Base-by-base conservation (phyloP, 2,888 invertebrate genomes). In the Philhelius pedissequus region DNA sequence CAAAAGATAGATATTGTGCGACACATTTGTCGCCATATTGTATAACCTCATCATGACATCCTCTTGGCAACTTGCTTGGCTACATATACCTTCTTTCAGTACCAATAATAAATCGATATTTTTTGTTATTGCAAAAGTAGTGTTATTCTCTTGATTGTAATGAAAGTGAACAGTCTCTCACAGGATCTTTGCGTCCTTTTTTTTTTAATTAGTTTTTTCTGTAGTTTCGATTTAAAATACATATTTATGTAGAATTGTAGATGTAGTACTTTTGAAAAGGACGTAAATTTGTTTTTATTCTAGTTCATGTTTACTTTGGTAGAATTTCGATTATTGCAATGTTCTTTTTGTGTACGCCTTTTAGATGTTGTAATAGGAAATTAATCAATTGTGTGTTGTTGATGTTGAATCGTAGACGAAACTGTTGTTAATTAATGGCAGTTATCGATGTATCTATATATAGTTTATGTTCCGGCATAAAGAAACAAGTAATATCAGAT, bases 1-100 rank as follows among this genome's bases (percentile, higher is more conserved):
- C 56, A 22, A 40, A 22, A 40, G 74, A 62, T 66, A 64, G 48
- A n/a, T n/a, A n/a, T n/a, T 32, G 81, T 43, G 48, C 15, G 38
- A 32, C 64, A 70, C 22, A 76, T 81, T 71, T 81, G 56, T 70
- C 81, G 58, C 58, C 64, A 60, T 76, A 71, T 32, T 50, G 50
- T 64, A 45, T 58, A n/a, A 40, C 25, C 38, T 40, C 8, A 6
- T n/a, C 40, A 38, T 40, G 62, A 77, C 81, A 77, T 62, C 71
- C 48, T 60, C 62, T 82, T 82, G 82, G 82, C 82, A 82, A 45
- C 45, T 73, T 62, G 54, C 56, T 82, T 82, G 71, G 71, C 70
- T 82, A 68, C 25, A 48, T n/a, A 13, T 18, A 3, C 18, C 0
- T 0, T 48, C 11, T 48, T 68, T 71, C 40, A 48, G 60, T 48